These are phyloP conservation scores for Augiades crinisus DNA, from an alignment of 2,888 invertebrate genomes.

Conservation along the genomic window DNA sequence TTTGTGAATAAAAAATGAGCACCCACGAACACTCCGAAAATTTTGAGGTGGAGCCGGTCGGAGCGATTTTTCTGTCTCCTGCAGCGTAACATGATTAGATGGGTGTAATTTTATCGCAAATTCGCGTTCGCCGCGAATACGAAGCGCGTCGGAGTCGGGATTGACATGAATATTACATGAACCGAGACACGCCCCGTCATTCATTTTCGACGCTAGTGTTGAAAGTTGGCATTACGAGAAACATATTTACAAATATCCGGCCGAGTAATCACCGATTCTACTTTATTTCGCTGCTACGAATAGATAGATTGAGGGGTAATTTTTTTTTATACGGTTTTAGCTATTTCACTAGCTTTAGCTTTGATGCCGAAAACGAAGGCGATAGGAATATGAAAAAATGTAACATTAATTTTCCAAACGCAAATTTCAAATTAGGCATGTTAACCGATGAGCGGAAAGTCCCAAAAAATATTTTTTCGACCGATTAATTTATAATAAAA, in stretches of 20 bases:
- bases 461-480: slow-evolving; percentile 4
- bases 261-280: not conserved
- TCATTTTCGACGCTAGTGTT: slow-evolving; percentile 49
- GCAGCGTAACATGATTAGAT: slow-evolving; percentile 65
- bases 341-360: too few species aligned
- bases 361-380: not conserved
- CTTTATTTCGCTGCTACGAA: too few species aligned
- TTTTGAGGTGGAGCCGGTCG: slow-evolving; percentile 35
- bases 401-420: not conserved
- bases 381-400: not conserved
- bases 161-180: slow-evolving; percentile 76
- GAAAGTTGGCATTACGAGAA: slow-evolving; percentile 42
- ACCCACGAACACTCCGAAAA: slow-evolving; percentile 23
- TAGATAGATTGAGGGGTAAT: too few species aligned
- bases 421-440: not conserved
- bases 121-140: slow-evolving; percentile 46
- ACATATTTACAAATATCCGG: slow-evolving; percentile 29
- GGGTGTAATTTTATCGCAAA: slow-evolving; percentile 69
- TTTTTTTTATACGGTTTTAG: too few species aligned
- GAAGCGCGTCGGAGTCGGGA: slow-evolving; percentile 46
- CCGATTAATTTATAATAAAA: slow-evolving; percentile 22
- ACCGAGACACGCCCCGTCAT: slow-evolving; percentile 61
- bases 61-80: slow-evolving; percentile 43
- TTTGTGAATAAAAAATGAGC: slow-evolving; percentile 31
- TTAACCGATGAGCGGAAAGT: not conserved